phyloP scores from a whole-genome alignment of 2,797 vertebrate species.

The Smutsia gigantea region DNA sequence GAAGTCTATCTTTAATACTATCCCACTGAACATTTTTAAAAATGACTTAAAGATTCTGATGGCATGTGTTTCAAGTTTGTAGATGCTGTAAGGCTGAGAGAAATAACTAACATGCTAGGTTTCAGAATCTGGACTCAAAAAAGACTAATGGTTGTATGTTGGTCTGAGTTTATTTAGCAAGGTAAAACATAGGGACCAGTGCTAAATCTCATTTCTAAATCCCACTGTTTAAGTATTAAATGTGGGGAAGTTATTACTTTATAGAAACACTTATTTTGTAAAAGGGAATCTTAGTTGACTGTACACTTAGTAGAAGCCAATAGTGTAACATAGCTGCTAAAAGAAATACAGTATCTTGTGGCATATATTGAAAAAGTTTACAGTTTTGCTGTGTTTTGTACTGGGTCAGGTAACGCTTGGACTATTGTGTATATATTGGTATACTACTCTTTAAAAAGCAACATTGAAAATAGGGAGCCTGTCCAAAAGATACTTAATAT shows the following conservation, averaged over 20 bases:
- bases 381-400: not conserved
- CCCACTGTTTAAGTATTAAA: not conserved
- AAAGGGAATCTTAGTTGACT: not conserved
- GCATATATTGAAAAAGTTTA: not conserved
- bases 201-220: conserved; percentile 36
- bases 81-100: conserved; percentile 29
- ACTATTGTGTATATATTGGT: not conserved
- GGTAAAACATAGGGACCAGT: not conserved
- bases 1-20: not conserved
- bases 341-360: not conserved
- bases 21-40: not conserved
- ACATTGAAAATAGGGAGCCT: not conserved
- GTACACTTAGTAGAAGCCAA: not conserved
- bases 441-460: not conserved
- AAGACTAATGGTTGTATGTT: not conserved
- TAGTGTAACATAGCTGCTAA: not conserved
- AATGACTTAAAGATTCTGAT: not conserved
- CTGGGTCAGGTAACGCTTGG: not conserved
- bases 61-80: not conserved
- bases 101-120: not conserved
- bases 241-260: not conserved
- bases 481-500: not conserved
- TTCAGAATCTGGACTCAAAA: not conserved
- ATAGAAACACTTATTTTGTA: not conserved
- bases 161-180: conserved; percentile 25